Evolutionary conservation across 1,140 invertebrate species (phyloP).

Genomic region (Bemisia tabaci): DNA sequence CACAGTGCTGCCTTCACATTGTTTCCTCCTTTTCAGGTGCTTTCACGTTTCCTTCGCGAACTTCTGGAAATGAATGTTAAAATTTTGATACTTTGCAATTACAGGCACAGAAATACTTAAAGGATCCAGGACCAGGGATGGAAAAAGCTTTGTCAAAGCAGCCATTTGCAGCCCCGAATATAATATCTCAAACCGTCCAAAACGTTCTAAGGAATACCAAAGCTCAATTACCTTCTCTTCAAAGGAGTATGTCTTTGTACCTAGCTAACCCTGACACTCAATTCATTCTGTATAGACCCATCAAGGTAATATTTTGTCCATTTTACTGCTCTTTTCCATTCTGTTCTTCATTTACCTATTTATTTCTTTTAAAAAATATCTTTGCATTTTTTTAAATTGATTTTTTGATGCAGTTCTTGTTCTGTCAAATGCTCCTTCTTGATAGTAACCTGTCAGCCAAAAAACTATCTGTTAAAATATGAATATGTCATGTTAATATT

Average conservation of each 20-base stretch:
- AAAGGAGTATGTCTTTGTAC: conserved; percentile 84
- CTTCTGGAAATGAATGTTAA: too few species aligned
- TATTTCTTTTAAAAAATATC: too few species aligned
- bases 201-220: conserved; percentile 60
- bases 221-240: conserved; percentile 59
- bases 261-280: conserved; percentile 93
- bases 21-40: too few species aligned
- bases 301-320: conserved; percentile 46
- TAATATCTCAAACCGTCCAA: conserved; percentile 29
- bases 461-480: too few species aligned
- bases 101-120: not conserved
- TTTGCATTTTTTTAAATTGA: too few species aligned
- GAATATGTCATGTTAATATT: too few species aligned
- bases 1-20: too few species aligned
- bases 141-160: not conserved
- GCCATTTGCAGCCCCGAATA: conserved; percentile 11
- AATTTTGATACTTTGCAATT: too few species aligned
- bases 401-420: too few species aligned
- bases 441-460: too few species aligned
- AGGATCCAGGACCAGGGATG: not conserved
- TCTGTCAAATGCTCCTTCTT: too few species aligned
- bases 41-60: too few species aligned
- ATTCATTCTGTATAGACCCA: conserved; percentile 85
- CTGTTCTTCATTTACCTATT: not conserved
- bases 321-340: not conserved